Evolutionary conservation across 1,140 invertebrate genomes (phyloP).

Genomic region (Pseudomyrmex gracilis): DNA sequence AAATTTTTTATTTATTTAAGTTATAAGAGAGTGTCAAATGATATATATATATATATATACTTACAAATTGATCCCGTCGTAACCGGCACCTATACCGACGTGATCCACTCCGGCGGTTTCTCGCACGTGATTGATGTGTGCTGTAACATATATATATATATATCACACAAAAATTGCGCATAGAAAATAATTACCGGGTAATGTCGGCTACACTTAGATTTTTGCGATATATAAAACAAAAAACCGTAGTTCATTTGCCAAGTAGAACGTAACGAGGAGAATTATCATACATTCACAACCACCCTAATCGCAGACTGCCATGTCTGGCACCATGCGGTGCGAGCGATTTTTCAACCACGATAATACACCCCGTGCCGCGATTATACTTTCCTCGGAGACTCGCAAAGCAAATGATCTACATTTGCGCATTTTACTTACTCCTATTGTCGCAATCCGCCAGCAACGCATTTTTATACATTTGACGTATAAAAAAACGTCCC

Average conservation of each 20-base stretch:
- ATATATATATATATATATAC: constrained; percentile 85
- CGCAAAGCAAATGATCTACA: constrained; percentile 40
- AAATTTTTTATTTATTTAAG: no score
- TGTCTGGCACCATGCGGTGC: background rate
- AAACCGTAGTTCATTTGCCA: constrained; percentile 37
- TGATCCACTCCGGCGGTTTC: constrained; percentile 93
- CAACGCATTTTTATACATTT: constrained; percentile 24
- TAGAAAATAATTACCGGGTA: constrained; percentile 47
- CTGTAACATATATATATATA: constrained; percentile 86
- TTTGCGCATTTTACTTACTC: background rate
- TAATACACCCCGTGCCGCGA: constrained; percentile 7
- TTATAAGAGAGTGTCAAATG: no score
- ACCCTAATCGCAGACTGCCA: constrained; percentile 20
- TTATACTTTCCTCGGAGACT: background rate
- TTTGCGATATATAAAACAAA: constrained; percentile 14
- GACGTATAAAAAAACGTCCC: background rate
- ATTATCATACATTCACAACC: constrained; percentile 28
- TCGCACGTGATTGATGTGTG: constrained; percentile 95
- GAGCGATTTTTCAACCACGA: constrained; percentile 31
- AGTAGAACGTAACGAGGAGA: constrained; percentile 2
- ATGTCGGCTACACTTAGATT: constrained; percentile 12
- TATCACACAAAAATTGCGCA: constrained; percentile 21
- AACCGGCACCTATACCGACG: constrained; percentile 95
- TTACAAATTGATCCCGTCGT: constrained; percentile 95
- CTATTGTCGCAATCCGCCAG: constrained; percentile 9